Conservation (phyloP, 2,888 invertebrate species). For the Mythimna ferrago region DNA sequence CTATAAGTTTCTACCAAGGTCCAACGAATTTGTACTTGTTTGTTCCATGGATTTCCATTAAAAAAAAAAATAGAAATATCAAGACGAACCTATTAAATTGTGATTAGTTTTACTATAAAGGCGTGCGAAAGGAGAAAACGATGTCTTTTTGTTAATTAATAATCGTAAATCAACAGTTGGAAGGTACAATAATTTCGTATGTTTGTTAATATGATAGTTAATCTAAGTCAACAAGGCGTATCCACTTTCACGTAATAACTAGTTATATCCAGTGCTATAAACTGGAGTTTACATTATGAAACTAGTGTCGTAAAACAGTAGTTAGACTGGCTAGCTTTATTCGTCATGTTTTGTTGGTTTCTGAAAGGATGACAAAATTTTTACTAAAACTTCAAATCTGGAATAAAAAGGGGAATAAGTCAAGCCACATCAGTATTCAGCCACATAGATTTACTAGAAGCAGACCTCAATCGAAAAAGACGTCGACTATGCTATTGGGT, state of each 20-base stretch:
- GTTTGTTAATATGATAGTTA: conserved; percentile 29
- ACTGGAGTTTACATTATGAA: conserved; percentile 27
- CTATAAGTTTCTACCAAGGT: no score
- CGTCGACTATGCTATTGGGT: no score
- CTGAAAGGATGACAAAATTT: background rate
- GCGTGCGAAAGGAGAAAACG: background rate
- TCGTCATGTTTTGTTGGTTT: background rate
- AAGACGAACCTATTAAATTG: no score
- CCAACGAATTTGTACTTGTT: background rate
- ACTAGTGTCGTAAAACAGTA: conserved; percentile 17
- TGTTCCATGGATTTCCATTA: background rate
- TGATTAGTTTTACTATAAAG: background rate
- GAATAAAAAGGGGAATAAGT: background rate
- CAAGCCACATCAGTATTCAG: background rate
- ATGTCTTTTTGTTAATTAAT: background rate
- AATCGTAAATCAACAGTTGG: conserved; percentile 18
- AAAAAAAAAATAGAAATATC: background rate
- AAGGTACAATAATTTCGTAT: conserved; percentile 32
- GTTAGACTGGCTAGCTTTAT: background rate
- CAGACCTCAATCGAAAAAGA: background rate
- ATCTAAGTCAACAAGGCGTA: conserved; percentile 42
- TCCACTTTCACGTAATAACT: conserved; percentile 49
- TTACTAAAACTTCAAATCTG: background rate
- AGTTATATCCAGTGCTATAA: conserved; percentile 22
- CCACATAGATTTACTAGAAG: no score